Percentiles rank a stretch among this genome's conserved stretches.
phyloP scores from a whole-genome alignment of 2,888 invertebrate species.

The Troilus luridus region DNA sequence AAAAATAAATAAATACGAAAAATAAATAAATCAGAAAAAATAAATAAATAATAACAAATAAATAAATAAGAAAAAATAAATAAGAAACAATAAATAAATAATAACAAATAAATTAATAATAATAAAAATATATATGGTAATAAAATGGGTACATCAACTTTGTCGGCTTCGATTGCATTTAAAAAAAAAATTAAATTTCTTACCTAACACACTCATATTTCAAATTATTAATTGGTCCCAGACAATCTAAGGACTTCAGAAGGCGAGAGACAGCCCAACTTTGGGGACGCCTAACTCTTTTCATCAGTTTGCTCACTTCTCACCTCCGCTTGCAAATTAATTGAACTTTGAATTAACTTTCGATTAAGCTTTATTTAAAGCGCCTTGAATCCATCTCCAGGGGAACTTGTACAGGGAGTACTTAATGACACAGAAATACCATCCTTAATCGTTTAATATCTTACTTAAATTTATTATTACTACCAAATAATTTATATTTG shows the following conservation, averaged over 20 bases:
- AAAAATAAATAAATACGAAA: too few species aligned
- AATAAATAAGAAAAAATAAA: too few species aligned
- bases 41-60: too few species aligned
- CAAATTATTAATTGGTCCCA: not conserved
- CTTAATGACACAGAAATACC: not conserved
- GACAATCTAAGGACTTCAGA: not conserved
- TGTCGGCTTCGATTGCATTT: too few species aligned
- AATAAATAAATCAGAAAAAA: too few species aligned
- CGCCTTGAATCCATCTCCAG: not conserved
- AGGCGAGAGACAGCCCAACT: not conserved
- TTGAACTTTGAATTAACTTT: conserved; percentile 14
- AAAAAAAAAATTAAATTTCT: too few species aligned
- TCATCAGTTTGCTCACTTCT: not conserved
- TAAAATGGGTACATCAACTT: too few species aligned
- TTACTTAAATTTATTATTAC: not conserved
- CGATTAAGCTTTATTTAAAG: not conserved
- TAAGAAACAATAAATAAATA: too few species aligned
- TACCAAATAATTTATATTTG: not conserved
- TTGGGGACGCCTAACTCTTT: not conserved
- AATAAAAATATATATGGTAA: too few species aligned
- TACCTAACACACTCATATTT: not conserved
- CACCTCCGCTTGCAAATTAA: not conserved
- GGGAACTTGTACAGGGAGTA: not conserved
- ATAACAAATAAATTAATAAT: too few species aligned
- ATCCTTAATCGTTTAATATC: not conserved